A percentile compares a stretch with the other conserved stretches of the same genome.
Conservation (phyloP, 2,888 invertebrate genomes). For the Sericinus montela region DNA sequence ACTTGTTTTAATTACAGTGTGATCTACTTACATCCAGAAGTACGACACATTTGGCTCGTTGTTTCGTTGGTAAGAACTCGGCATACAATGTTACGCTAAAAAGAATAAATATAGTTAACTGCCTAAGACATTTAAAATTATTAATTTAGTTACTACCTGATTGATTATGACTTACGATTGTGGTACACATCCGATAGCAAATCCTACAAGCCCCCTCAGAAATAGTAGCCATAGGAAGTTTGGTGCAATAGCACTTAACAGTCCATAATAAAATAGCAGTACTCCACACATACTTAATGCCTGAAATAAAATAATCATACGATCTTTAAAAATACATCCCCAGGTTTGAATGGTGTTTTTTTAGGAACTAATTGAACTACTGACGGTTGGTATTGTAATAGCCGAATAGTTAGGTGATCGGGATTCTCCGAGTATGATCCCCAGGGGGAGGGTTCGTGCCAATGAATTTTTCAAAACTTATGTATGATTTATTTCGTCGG, state of each 20-base stretch:
- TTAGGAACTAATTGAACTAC: too few species aligned
- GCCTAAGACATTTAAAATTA: neutral
- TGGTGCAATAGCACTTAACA: slow-evolving; percentile 93
- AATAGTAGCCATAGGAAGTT: slow-evolving; percentile 94
- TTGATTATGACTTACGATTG: slow-evolving; percentile 94
- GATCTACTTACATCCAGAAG: slow-evolving; percentile 89
- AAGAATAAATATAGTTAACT: slow-evolving; percentile 20
- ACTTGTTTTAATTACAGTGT: too few species aligned
- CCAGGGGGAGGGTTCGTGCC: too few species aligned
- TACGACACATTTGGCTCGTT: slow-evolving; percentile 96
- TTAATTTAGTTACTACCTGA: too few species aligned
- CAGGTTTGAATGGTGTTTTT: neutral
- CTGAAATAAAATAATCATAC: slow-evolving; percentile 55
- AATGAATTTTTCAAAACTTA: too few species aligned
- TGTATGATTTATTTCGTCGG: too few species aligned
- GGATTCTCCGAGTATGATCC: too few species aligned
- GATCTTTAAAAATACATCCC: too few species aligned
- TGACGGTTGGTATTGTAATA: too few species aligned
- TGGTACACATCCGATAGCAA: slow-evolving; percentile 97
- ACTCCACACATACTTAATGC: slow-evolving; percentile 95
- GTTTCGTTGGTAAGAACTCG: slow-evolving; percentile 95
- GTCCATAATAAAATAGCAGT: slow-evolving; percentile 93
- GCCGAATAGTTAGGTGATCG: too few species aligned
- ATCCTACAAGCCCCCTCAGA: slow-evolving; percentile 94
- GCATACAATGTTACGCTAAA: slow-evolving; percentile 95